Evolutionary conservation across 2,113 vertebrate genomes (phyloP), one percentile per base, ranked within the genome.

Genomic region (Vidua chalybeata): DNA sequence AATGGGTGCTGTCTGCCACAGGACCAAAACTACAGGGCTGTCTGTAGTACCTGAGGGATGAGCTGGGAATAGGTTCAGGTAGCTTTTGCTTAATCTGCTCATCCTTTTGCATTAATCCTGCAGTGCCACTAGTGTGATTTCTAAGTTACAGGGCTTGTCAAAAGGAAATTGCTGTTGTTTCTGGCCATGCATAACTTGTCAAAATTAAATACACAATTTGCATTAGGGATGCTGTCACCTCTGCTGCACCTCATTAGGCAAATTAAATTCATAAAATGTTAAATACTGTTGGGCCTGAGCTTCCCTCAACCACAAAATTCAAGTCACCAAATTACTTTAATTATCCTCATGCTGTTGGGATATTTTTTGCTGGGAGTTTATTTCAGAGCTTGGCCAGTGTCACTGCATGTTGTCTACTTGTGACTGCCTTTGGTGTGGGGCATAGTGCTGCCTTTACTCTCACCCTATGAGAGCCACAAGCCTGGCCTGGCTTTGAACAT

Each of bases 221-320:
- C 96, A 90, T 80, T 63, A 48, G 52, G 82, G 89, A 93, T 94
- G 84, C 92, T 94, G 84, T 96, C 97, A 96, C 88, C 87, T 96
- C 78, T 91, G 49, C 92, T 94, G 94, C 23, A 96, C 75, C 82
- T 97, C 86, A 95, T 94, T 81, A 41, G 31, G 73, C 71, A 97
- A 95, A 97, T 39, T 87, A 63, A 97, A 97, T 96, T 97, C 46
- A 94, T 96, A 96, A 97, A 97, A 96, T 86, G 94, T 96, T 96
- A 89, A 95, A 81, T 49, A 66, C 33, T 17, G 35, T 68, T 92
- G 81, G 46, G 59, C 55, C 54, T 77, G 75, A 64, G 86, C 67
- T 89, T 95, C 61, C 59, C 24, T 19, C 62, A 93, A 67, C 23
- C 66, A 26, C 6, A 86, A 66, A 56, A 67, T 66, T 64, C 59